phyloP scores from a whole-genome alignment of 2,113 vertebrate species.

The Danionella cerebrum region DNA sequence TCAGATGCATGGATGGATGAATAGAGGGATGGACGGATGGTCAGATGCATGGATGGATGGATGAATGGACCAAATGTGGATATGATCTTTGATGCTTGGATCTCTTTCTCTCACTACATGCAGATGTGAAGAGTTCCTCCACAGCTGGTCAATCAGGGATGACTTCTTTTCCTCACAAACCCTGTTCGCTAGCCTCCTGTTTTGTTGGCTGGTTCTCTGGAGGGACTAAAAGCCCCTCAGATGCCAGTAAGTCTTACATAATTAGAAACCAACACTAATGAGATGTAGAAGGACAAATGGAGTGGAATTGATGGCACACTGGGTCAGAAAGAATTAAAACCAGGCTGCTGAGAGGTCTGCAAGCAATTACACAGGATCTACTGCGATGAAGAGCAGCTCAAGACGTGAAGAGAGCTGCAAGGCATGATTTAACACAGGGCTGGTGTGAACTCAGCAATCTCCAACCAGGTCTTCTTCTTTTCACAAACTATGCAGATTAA shows the following conservation, averaged over 20 bases:
- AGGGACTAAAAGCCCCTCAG: constrained; percentile 4
- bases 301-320: constrained; percentile 9
- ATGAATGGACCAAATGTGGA: no score
- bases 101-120: not conserved
- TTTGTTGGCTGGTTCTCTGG: not conserved
- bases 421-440: constrained; percentile 6
- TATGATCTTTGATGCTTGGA: no score
- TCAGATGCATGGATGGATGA: no score
- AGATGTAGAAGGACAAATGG: constrained; percentile 8
- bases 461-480: not conserved
- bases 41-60: no score
- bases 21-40: no score
- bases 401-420: not conserved
- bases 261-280: constrained; percentile 33
- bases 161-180: not conserved
- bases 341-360: constrained; percentile 7
- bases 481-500: no score
- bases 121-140: not conserved
- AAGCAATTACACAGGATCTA: constrained; percentile 12
- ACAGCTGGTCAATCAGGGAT: not conserved
- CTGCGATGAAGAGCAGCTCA: constrained; percentile 11
- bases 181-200: not conserved
- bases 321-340: constrained; percentile 30
- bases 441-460: constrained; percentile 4
- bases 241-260: constrained; percentile 18